phyloP scores from a whole-genome alignment of 1,140 invertebrate species.

The Calephelis virginiensis region DNA sequence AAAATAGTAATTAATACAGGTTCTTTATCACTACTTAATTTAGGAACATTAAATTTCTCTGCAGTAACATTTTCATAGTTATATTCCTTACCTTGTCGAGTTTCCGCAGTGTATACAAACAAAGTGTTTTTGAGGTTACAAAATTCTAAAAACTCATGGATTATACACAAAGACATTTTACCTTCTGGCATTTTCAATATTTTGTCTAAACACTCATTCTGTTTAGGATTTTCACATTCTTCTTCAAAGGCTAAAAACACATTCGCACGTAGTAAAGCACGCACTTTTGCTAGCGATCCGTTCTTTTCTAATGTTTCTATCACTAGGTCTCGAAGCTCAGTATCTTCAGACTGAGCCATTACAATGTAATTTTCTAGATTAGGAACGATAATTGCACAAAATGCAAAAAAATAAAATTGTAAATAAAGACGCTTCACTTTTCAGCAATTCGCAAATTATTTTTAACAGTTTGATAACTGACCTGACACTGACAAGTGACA shows the following conservation, averaged over 20 bases:
- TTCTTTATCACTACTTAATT: conserved; percentile 47
- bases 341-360: conserved; percentile 76
- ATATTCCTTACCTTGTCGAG: conserved; percentile 69
- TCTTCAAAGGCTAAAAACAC: conserved; percentile 76
- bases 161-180: conserved; percentile 59
- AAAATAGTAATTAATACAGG: conserved; percentile 59
- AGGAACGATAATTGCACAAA: conserved; percentile 1
- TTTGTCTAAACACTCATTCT: conserved; percentile 66
- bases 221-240: conserved; percentile 65
- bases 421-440: conserved; percentile 4
- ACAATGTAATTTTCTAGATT: conserved; percentile 22
- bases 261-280: conserved; percentile 71
- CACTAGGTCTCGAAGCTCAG: conserved; percentile 72
- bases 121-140: conserved; percentile 74
- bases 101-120: conserved; percentile 74
- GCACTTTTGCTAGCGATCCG: conserved; percentile 74
- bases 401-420: not conserved
- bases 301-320: conserved; percentile 76
- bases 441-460: too few relatives aligned
- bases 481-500: too few relatives aligned
- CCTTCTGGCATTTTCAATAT: conserved; percentile 67
- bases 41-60: conserved; percentile 54
- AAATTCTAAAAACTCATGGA: conserved; percentile 75
- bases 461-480: too few relatives aligned
- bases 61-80: conserved; percentile 51